Evolutionary conservation across 1,140 invertebrate species (phyloP), one percentile per base, ranked within the genome.

Genomic region (Solenopsis invicta): DNA sequence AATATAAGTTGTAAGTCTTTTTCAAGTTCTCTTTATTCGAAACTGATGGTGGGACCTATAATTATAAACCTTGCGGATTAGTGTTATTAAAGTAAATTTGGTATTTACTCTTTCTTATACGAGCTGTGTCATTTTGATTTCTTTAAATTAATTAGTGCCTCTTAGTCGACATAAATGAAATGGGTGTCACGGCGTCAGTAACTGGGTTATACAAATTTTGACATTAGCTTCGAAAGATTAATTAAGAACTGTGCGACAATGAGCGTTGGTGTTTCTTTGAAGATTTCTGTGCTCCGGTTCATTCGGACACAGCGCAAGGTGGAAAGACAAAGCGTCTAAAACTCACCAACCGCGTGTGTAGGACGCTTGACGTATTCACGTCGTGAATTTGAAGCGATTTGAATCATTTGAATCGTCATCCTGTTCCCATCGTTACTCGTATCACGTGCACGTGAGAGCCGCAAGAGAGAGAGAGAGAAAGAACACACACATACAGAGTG

Each of bases 321-420:
- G 61, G 41, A 78, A 78, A 66, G 45, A 48, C 13, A n/a, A 29
- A 37, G 54, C 18, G 13, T 0, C 45, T 62, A 48, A 24, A 61
- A 75, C 45, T 75, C 67, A 59, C 41, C 2, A 81, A 24, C 24
- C 80, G 16, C 64, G 21, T 52, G 41, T 48, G 18, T 0, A 48
- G 37, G 18, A 61, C 21, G 34, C 66, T 71, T 71, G 48, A 81
- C 52, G 74, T 61, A 50, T 74, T 84, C 71, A 37, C 21, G 29
- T 72, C 24, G 41, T 61, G 80, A 84, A 84, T 84, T 45, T 54
- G 45, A 84, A 84, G 29, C 54, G 69, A 84, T 84, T 84, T 50
- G 41, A 61, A 74, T 84, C 41, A 84, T 84, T 84, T 50, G 41
- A 61, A 74, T 84, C 41, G 62, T 67, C 48, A 37, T 82, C n/a